Percentiles rank a stretch among this genome's conserved stretches.
Evolutionary conservation across 2,113 vertebrate genomes (phyloP).

Genomic region (Gorilla gorilla): DNA sequence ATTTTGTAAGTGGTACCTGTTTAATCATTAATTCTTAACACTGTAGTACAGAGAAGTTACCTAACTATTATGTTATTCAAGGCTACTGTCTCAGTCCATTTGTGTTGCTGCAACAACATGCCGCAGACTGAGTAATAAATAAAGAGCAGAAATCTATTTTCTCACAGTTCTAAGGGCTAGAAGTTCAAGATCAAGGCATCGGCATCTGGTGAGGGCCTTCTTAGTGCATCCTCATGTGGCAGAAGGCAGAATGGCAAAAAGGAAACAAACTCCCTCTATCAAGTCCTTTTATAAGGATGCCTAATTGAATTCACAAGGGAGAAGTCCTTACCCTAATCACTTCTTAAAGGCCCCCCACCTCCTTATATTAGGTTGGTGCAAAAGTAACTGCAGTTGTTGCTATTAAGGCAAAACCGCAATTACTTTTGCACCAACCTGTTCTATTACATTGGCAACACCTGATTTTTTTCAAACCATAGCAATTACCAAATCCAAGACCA

Average conservation of each 20-base stretch:
- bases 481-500: slow-evolving; percentile 15
- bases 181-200: neutral
- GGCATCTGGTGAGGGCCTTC: neutral
- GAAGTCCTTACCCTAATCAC: neutral
- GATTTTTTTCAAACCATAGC: neutral
- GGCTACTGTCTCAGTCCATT: neutral
- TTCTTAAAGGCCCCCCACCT: neutral
- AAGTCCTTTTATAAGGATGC: neutral
- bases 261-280: neutral
- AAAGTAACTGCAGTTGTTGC: too few relatives aligned
- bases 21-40: slow-evolving; percentile 36
- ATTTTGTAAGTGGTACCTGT: neutral
- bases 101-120: neutral
- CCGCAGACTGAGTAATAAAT: neutral
- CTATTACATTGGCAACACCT: neutral
- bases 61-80: neutral
- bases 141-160: neutral
- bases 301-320: neutral
- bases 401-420: too few relatives aligned
- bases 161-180: neutral
- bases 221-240: neutral
- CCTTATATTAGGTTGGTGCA: neutral
- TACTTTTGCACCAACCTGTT: too few relatives aligned
- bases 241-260: neutral
- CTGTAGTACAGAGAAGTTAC: neutral